Evolutionary conservation across 2,797 vertebrate genomes (phyloP).

Genomic region (Acanthurus leucopareius): DNA sequence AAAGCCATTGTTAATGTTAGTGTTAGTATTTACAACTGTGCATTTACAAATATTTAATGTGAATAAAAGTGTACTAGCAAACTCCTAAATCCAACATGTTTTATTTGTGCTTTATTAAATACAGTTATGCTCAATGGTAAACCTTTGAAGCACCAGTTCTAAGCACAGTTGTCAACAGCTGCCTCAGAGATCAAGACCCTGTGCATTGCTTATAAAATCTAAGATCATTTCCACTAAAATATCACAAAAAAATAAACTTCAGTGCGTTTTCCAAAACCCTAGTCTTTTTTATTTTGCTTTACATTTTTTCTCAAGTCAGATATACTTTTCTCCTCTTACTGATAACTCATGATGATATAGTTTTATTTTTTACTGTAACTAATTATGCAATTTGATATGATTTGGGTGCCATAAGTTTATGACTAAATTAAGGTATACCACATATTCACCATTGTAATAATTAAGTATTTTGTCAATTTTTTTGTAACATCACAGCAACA

Average conservation of each 20-base stretch:
- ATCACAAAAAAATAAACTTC: not conserved
- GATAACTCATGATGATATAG: not conserved
- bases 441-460: no score
- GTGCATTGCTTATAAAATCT: not conserved
- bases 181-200: not conserved
- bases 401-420: no score
- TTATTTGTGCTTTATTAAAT: slow-evolving; percentile 8
- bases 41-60: not conserved
- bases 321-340: not conserved
- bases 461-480: no score
- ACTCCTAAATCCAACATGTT: slow-evolving; percentile 1
- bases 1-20: not conserved
- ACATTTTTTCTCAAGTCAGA: not conserved
- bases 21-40: slow-evolving; percentile 19
- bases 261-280: not conserved
- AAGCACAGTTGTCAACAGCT: not conserved
- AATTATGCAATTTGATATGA: no score
- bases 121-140: slow-evolving; percentile 6
- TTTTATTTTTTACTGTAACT: no score
- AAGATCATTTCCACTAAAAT: not conserved
- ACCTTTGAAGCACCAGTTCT: not conserved
- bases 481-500: no score
- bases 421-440: no score
- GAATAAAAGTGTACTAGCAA: slow-evolving; percentile 8
- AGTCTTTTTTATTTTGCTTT: no score